phyloP scores from a whole-genome alignment of 2,888 invertebrate species.

The Portevinia maculata region DNA sequence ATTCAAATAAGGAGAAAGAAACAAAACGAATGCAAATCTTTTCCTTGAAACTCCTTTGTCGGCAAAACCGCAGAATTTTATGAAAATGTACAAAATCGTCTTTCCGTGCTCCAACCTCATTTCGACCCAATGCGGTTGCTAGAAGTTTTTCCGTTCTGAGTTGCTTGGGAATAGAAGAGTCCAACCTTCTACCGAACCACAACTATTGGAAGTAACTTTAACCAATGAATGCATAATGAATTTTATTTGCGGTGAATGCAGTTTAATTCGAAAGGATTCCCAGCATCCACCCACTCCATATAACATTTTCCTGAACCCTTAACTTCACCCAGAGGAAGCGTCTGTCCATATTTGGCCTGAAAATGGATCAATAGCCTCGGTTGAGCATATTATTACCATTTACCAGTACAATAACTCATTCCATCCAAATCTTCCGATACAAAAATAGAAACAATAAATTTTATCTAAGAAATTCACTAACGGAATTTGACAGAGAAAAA shows the following conservation, averaged over 20 bases:
- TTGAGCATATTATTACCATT: not conserved
- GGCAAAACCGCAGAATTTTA: conserved; percentile 54
- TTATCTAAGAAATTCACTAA: conserved; percentile 13
- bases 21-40: too few relatives aligned
- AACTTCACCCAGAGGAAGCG: not conserved
- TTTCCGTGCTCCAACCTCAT: not conserved
- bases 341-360: too few relatives aligned
- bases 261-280: conserved; percentile 26
- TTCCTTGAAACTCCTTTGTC: not conserved
- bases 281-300: not conserved
- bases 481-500: conserved; percentile 34
- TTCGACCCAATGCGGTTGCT: conserved; percentile 33
- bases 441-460: conserved; percentile 23
- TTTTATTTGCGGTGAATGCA: conserved; percentile 58
- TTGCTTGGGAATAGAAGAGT: not conserved
- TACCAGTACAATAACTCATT: not conserved
- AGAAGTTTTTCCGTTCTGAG: conserved; percentile 45
- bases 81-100: conserved; percentile 53
- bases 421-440: not conserved
- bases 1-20: not conserved
- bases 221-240: conserved; percentile 71
- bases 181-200: conserved; percentile 33
- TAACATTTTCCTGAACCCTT: not conserved
- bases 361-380: not conserved
- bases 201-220: conserved; percentile 43